Base-by-base conservation (phyloP, 2,888 invertebrate genomes). In the Platypus cylindrus region DNA sequence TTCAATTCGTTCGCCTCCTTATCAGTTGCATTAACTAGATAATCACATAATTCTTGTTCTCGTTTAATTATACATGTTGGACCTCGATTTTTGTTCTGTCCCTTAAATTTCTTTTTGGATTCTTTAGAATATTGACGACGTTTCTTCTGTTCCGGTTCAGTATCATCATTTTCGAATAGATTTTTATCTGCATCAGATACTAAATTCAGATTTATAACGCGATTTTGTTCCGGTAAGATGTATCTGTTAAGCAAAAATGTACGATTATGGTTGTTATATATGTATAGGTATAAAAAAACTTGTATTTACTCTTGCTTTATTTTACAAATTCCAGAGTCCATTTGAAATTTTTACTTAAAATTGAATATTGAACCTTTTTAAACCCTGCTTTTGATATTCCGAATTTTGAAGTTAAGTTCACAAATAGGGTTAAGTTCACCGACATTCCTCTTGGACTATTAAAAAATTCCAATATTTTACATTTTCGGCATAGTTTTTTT, bases 71-170 rank as follows among this genome's bases (percentile, higher is more conserved):
- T 70, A 50, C 69, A 75, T 1, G 79, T 76, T 32, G 73, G 73
- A n/a, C 82, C 82, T 39, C 87, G 67, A 2, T 75, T 67, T 62
- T 86, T 86, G 56, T 86, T 86, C 59, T 84, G 81, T 1, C 86
- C 85, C 53, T 68, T 64, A 2, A 64, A 52, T 44, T 69, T 70
- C 28, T 60, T 65, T 36, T 55, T 63, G 33, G 56, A 51, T 3
- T 42, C 40, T 32, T 54, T 56, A 1, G 53, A 51, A n/a, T n/a
- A n/a, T 3, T 54, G 41, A 37, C 55, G 61, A 8, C 39, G 45
- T 40, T 56, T 65, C 43, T 66, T 67, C 35, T 43, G 36, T 2
- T 50, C 44, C 3, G 64, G 59, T 35, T 61, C 57, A 28, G 12
- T 20, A n/a, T 36, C 30, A 14, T 38, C 35, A 13, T 41, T 39